Evolutionary conservation across 2,888 invertebrate genomes (phyloP).

Genomic region (Anorthoa munda): DNA sequence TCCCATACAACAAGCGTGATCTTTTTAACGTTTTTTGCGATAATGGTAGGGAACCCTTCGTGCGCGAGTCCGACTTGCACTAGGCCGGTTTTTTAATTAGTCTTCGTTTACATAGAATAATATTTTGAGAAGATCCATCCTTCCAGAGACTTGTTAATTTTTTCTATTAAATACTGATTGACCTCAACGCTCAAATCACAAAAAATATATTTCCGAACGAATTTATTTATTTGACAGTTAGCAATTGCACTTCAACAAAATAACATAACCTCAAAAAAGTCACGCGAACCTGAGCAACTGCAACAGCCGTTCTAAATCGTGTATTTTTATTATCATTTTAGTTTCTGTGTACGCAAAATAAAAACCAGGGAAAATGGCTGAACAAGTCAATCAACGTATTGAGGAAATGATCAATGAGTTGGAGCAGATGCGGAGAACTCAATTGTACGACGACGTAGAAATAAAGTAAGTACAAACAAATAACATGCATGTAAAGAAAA

Average conservation of each 20-base stretch:
- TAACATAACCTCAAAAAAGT: conserved; percentile 53
- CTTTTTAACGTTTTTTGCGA: no score
- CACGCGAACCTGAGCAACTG: conserved; percentile 34
- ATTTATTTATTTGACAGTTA: conserved; percentile 6
- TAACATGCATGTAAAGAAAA: neutral
- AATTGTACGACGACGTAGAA: conserved; percentile 93
- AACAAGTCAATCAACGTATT: conserved; percentile 94
- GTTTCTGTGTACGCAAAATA: conserved; percentile 26
- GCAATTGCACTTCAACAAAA: neutral
- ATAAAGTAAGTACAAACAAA: conserved; percentile 89
- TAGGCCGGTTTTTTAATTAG: no score
- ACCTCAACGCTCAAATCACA: no score
- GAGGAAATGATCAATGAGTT: conserved; percentile 95
- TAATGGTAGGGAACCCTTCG: no score
- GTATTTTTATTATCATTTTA: neutral
- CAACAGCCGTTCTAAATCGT: neutral
- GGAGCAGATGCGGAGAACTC: conserved; percentile 94
- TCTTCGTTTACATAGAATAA: no score
- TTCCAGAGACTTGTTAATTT: no score
- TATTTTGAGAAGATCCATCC: no score
- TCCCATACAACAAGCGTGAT: no score
- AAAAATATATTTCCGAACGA: no score
- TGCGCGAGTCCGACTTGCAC: no score
- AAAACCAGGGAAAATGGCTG: conserved; percentile 92
- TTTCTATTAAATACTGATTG: no score